Evolutionary conservation across 2,888 invertebrate species (phyloP).

Genomic region (Sipha maydis): DNA sequence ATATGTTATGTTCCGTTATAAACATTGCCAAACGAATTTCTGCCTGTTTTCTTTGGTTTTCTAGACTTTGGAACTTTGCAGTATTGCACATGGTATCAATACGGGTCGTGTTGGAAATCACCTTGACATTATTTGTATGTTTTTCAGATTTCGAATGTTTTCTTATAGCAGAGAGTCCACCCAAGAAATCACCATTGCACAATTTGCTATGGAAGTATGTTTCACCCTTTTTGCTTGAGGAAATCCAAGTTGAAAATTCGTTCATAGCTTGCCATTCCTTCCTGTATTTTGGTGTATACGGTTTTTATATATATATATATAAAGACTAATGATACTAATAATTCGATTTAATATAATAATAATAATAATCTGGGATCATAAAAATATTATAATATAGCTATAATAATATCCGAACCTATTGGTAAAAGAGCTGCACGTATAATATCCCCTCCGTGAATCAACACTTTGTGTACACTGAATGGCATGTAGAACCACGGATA

Average conservation of each 20-base stretch:
- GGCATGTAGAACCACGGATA: too few relatives aligned
- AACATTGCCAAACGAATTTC: conserved; percentile 4
- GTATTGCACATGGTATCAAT: not conserved
- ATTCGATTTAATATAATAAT: too few relatives aligned
- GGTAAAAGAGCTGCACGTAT: too few relatives aligned
- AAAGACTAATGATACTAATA: too few relatives aligned
- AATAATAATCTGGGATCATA: too few relatives aligned
- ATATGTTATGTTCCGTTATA: conserved; percentile 8
- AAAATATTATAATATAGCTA: too few relatives aligned
- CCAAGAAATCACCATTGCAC: conserved; percentile 5
- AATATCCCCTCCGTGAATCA: too few relatives aligned
- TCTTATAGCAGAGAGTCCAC: conserved; percentile 16
- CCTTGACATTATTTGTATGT: not conserved
- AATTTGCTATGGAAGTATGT: conserved; percentile 12
- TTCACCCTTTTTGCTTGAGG: not conserved
- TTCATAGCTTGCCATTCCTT: not conserved
- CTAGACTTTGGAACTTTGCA: not conserved
- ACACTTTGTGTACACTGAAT: too few relatives aligned
- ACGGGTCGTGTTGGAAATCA: not conserved
- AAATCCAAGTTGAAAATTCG: conserved; percentile 5
- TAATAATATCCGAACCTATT: too few relatives aligned
- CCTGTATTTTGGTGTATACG: not conserved
- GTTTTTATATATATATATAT: too few relatives aligned
- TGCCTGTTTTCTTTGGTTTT: not conserved
- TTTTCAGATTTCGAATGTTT: conserved; percentile 29